These are phyloP conservation scores for Eudyptes chrysolophus DNA, from an alignment of 2,113 vertebrate genomes.

Conservation along the genomic window DNA sequence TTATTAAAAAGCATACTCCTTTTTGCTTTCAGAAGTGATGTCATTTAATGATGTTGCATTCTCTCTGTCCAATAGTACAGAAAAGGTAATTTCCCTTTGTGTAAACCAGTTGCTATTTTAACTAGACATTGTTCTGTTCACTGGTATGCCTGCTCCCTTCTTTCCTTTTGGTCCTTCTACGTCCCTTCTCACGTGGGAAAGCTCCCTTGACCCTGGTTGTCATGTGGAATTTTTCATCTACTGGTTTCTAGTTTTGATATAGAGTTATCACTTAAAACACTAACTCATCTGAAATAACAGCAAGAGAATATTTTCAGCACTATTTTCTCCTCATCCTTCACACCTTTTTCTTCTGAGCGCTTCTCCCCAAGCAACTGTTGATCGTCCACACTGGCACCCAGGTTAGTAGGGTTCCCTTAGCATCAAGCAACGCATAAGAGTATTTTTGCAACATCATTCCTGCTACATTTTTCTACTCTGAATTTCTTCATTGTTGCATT, in stretches of 20 bases:
- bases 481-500: not conserved
- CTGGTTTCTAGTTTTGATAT: not conserved
- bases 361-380: not conserved
- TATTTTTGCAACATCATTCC: not conserved
- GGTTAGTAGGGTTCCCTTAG: not conserved
- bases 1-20: not conserved
- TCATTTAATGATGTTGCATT: not conserved
- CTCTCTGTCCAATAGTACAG: not conserved
- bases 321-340: not conserved
- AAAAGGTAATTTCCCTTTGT: not conserved
- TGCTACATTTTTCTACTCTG: not conserved
- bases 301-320: not conserved
- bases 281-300: not conserved
- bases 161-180: not conserved
- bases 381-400: not conserved
- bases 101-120: not conserved
- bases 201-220: not conserved
- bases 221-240: not conserved
- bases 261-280: not conserved
- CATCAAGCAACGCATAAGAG: not conserved
- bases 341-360: not conserved
- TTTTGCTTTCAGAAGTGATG: not conserved
- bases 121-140: not conserved
- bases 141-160: not conserved
- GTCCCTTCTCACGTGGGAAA: not conserved